Base-by-base conservation (phyloP, 2,113 vertebrate species). In the Phainopepla nitens region DNA sequence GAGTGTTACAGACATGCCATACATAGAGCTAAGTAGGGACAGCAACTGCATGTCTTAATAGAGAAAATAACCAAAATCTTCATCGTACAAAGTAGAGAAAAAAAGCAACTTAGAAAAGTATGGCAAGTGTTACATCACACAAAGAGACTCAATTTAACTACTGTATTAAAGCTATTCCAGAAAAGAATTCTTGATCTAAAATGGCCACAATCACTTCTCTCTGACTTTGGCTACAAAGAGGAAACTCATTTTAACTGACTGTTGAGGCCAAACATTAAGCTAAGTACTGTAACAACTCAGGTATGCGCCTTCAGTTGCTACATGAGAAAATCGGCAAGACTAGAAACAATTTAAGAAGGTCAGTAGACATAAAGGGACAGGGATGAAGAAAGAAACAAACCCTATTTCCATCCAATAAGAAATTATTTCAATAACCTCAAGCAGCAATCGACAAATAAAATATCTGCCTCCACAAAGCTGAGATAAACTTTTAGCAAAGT, bases 41-140 rank as follows among this genome's bases (percentile, higher is more conserved):
- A 58, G 47, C 47, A 89, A 20, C 33, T 56, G 36, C 4, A 36
- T 16, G 18, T 19, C 22, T 88, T n/a, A 72, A 41, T 5, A 44
- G 29, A 45, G 22, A 6, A 16, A 42, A 44, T 49, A 14, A 0
- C 0, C 1, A 8, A 61, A 33, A 64, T 20, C 22, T 54, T 58
- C 3, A 23, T 6, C 49, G 8, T 28, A 71, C 11, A 31, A 56
- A 58, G 27, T 2, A 27, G 0, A 50, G 4, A 1, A 8, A 61
- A 58, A 89, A 78, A 57, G 0, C 15, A 87, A 73, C 13, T 75
- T 69, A 9, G 22, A 15, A 78, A 76, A 89, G n/a, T 42, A 84
- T 49, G 23, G 58, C 19, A 87, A 84, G 33, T 22, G 16, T 39
- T 70, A 27, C 24, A 65, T 42, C 45, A 81, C 9, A 49, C 20